Evolutionary conservation across 2,888 invertebrate species (phyloP).

Genomic region (Euclidia mi): DNA sequence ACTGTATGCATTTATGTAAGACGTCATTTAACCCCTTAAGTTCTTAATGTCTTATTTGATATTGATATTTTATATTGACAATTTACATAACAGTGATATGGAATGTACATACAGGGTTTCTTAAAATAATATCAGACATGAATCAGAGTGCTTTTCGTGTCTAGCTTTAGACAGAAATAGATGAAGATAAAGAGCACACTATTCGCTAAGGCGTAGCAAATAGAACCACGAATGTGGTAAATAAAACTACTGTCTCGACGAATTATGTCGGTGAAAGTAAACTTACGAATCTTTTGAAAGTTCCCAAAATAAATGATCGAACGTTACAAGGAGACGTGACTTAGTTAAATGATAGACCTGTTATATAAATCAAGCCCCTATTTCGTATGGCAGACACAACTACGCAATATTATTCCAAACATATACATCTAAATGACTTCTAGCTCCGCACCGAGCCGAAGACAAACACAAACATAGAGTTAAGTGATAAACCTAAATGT

Average conservation of each 20-base stretch:
- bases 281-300: constrained; percentile 26
- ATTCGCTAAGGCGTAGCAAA: background rate
- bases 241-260: constrained; percentile 16
- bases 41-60: too few species aligned
- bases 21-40: too few species aligned
- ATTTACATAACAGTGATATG: too few species aligned
- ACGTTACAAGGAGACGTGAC: constrained; percentile 33
- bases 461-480: constrained; percentile 10
- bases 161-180: too few species aligned
- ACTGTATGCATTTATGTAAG: too few species aligned
- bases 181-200: too few species aligned
- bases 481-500: constrained; percentile 18
- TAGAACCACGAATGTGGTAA: constrained; percentile 31
- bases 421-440: constrained; percentile 2
- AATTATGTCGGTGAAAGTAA: constrained; percentile 30
- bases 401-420: constrained; percentile 6
- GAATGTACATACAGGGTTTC: too few species aligned
- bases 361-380: constrained; percentile 25
- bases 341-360: constrained; percentile 27
- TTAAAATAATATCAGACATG: too few species aligned
- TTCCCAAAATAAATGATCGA: constrained; percentile 30
- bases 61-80: too few species aligned
- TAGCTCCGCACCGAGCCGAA: constrained; percentile 3
- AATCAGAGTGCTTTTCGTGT: too few species aligned
- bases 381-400: constrained; percentile 10